Percentiles rank a stretch among this genome's conserved stretches.
Evolutionary conservation across 1,140 invertebrate species (phyloP).

Genomic region (Sitophilus oryzae): DNA sequence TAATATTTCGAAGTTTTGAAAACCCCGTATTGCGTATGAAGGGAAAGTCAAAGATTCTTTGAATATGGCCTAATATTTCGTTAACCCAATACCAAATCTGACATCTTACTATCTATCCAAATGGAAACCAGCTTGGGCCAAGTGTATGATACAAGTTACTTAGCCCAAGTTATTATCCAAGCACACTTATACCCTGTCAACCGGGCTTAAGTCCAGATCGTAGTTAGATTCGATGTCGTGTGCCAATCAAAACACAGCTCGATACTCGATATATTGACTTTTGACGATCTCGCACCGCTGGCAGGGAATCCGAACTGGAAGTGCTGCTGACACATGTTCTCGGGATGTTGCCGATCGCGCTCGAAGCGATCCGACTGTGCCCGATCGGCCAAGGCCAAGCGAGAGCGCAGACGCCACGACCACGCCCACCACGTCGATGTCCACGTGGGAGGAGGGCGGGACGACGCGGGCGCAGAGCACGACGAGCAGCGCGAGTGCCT

Average conservation of each 20-base stretch:
- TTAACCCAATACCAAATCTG: no score
- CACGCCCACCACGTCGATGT: constrained; percentile 1
- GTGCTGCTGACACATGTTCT: constrained; percentile 56
- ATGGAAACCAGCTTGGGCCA: no score
- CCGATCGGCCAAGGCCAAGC: background rate
- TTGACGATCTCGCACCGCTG: constrained; percentile 46
- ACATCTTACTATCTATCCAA: no score
- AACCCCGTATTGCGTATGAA: no score
- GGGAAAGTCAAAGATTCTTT: no score
- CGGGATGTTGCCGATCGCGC: constrained; percentile 45
- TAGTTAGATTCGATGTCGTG: no score
- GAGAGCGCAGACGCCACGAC: constrained; percentile 8
- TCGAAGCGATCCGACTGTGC: constrained; percentile 10
- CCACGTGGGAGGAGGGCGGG: background rate
- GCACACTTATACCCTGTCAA: no score
- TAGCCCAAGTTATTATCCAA: no score
- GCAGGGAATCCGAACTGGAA: constrained; percentile 56
- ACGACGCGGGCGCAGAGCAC: background rate
- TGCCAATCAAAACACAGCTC: background rate
- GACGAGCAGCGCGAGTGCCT: constrained; percentile 21
- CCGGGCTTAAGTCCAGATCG: no score
- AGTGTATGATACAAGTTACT: no score
- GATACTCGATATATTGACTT: constrained; percentile 8
- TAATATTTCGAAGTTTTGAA: no score
- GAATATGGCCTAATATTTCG: no score